phyloP scores from a whole-genome alignment of 2,888 invertebrate species.

The Ctenicera cuprea region DNA sequence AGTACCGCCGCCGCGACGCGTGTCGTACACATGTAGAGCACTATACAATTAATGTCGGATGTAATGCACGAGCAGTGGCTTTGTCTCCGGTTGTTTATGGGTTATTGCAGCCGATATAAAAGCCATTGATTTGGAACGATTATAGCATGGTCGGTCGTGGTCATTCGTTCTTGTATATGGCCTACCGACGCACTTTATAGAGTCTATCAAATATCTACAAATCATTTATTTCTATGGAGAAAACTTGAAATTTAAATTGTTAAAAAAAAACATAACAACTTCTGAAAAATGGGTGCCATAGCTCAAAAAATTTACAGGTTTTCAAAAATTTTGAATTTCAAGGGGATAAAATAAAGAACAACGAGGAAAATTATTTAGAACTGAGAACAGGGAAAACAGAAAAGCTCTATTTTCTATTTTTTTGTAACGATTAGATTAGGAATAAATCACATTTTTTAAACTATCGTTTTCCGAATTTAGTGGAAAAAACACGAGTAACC shows the following conservation, averaged over 20 bases:
- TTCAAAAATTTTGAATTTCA: too few relatives aligned
- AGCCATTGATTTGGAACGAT: slow-evolving; percentile 70
- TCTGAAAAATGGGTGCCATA: too few relatives aligned
- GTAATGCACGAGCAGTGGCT: slow-evolving; percentile 70
- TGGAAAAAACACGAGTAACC: too few relatives aligned
- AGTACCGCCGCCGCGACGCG: slow-evolving; percentile 68
- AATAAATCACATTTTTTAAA: too few relatives aligned
- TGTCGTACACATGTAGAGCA: slow-evolving; percentile 72
- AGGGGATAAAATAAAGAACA: too few relatives aligned
- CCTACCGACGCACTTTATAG: slow-evolving; percentile 58
- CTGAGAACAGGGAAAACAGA: too few relatives aligned
- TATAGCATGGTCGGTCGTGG: slow-evolving; percentile 64
- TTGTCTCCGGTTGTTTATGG: slow-evolving; percentile 71
- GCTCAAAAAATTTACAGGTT: too few relatives aligned
- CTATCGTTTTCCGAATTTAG: too few relatives aligned
- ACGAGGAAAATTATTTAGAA: too few relatives aligned
- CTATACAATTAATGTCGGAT: slow-evolving; percentile 71
- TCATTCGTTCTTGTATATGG: slow-evolving; percentile 57
- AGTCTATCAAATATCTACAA: slow-evolving; percentile 37
- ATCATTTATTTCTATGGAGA: not conserved
- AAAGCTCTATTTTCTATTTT: too few relatives aligned
- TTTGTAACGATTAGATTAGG: too few relatives aligned
- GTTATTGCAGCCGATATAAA: slow-evolving; percentile 70
- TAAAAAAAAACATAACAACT: too few relatives aligned
- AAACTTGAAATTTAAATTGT: not conserved